Percentiles rank a stretch among this genome's conserved stretches.
Evolutionary conservation across 1,140 invertebrate genomes (phyloP).

Genomic region (Hestina assimilis): DNA sequence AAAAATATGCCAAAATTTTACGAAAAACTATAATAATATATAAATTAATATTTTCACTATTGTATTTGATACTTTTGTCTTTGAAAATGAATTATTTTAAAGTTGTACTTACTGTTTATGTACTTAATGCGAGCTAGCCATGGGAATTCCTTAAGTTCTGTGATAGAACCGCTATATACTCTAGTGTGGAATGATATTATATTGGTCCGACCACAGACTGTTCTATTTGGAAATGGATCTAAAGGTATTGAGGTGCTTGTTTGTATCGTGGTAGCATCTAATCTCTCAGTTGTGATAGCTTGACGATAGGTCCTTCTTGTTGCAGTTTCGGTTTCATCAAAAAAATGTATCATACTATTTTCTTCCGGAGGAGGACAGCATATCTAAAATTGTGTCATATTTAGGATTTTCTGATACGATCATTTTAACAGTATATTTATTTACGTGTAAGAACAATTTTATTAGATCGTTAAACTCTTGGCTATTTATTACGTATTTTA

Average conservation of each 20-base stretch:
- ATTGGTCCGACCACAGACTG: conserved; percentile 34
- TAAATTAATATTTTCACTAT: too few relatives aligned
- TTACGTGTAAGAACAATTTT: not conserved
- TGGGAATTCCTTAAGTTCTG: conserved; percentile 78
- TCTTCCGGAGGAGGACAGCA: conserved; percentile 32
- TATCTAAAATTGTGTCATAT: conserved; percentile 25
- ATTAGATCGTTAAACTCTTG: too few relatives aligned
- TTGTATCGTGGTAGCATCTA: not conserved
- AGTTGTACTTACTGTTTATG: conserved; percentile 13
- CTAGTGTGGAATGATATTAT: conserved; percentile 23
- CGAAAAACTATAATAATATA: too few relatives aligned
- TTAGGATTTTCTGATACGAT: not conserved
- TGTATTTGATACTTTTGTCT: too few relatives aligned
- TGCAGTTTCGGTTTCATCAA: conserved; percentile 14
- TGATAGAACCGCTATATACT: conserved; percentile 38
- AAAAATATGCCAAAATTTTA: too few relatives aligned
- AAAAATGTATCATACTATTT: conserved; percentile 15
- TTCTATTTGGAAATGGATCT: conserved; percentile 33
- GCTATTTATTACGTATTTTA: too few relatives aligned
- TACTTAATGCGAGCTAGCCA: conserved; percentile 80
- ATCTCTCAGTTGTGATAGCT: not conserved
- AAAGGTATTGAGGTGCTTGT: not conserved
- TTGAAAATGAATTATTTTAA: too few relatives aligned
- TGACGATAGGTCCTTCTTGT: conserved; percentile 4
- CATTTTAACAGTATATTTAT: not conserved